phyloP scores from a whole-genome alignment of 2,888 invertebrate species.

The Troides helena region DNA sequence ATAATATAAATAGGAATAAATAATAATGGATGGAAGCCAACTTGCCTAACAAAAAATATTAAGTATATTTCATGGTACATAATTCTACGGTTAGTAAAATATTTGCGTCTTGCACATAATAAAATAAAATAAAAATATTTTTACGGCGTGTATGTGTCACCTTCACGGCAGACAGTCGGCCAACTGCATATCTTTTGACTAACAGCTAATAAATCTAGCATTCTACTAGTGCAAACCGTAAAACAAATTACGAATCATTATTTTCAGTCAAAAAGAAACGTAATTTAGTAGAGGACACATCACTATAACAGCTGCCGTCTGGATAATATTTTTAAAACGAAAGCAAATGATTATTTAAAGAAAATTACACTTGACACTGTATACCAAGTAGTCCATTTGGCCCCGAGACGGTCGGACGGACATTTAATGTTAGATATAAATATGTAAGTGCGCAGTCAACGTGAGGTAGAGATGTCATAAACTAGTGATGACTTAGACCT shows the following conservation, averaged over 20 bases:
- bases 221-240: constrained; percentile 20
- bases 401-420: no score
- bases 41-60: constrained; percentile 71
- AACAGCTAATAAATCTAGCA: constrained; percentile 29
- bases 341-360: no score
- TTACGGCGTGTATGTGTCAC: constrained; percentile 47
- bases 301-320: constrained; percentile 18
- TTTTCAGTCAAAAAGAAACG: constrained; percentile 25
- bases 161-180: constrained; percentile 45
- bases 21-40: constrained; percentile 72
- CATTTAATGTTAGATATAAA: no score
- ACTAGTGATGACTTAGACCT: no score
- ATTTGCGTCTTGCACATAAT: constrained; percentile 73
- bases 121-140: constrained; percentile 70
- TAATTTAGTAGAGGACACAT: constrained; percentile 19
- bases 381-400: not conserved
- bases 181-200: constrained; percentile 49
- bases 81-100: constrained; percentile 70
- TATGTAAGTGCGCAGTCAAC: no score
- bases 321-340: constrained; percentile 4
- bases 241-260: constrained; percentile 28
- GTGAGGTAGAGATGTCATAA: no score
- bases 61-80: constrained; percentile 73
- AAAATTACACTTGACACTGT: not conserved
- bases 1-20: constrained; percentile 59